Base-by-base conservation (phyloP, 2,797 vertebrate genomes). In the Champsocephalus esox region DNA sequence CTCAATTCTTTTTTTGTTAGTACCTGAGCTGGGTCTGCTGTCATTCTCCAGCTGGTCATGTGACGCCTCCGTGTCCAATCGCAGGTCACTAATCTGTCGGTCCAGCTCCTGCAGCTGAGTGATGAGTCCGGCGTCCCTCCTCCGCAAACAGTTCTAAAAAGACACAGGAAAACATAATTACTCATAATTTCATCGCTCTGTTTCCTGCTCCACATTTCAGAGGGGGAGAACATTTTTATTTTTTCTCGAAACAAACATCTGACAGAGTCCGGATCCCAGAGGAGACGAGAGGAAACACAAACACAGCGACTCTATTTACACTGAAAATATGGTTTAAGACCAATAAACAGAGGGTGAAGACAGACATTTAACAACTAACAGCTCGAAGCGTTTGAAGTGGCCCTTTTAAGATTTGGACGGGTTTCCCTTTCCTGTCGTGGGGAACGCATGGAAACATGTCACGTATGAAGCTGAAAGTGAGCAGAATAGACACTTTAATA, bases 21-120 rank as follows among this genome's bases (percentile, higher is more conserved):
- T 28, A 28, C 98, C 98, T 94, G 98, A 99, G 91, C 98, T 99
- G 45, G 97, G 97, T 43, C 97, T 95, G 83, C 98, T 99, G 93
- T 99, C 97, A 0, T 93, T 95, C 91, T 99, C 97, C 77, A 92
- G 89, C 43, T 91, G 96, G 12, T 98, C 97, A 65, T 94, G 95
- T 32, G 96, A 89, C 0, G 86, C 92, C 89, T 97, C 96, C 0
- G 93, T 93, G 81, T 98, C 97, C 88, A 98, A 73, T 61, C 95
- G 95, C 79, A 98, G 95, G 80, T 98, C 96, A 17, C 95, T 96
- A 89, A 99, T 98, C 93, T 98, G 97, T 69, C 95, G 94, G 94
- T 98, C 97, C 61, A 99, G 89, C 77, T 98, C 97, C 88, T 98
- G 97, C 3, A 99, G 86, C 93, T 98, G 97, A 81, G 85, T 95